Base-by-base conservation (phyloP, 2,113 vertebrate genomes). In the Saccopteryx leptura region DNA sequence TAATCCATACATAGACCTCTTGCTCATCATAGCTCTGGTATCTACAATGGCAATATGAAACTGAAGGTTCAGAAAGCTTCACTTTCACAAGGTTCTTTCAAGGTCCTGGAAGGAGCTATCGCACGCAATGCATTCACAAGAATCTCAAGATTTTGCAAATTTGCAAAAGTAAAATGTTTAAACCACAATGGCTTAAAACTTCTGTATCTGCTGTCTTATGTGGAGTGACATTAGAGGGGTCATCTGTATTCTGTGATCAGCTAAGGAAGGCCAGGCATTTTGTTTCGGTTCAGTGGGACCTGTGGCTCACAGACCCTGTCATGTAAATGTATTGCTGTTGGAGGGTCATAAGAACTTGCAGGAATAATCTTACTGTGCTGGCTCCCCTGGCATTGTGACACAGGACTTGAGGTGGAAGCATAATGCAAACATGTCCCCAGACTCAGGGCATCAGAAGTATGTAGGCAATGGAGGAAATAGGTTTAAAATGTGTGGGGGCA, bases 131-230 rank as follows among this genome's bases (percentile, higher is more conserved):
- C 71, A 39, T 50, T 86, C 39, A 74, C 31, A 93, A 74, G 48
- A 79, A 79, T 21, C 31, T 48, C 71, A 87, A 39, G 12, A 50
- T 69, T 94, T 78, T n/a, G 5, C 8, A 71, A 83, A 82, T 39
- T 94, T 46, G 2, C 48, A 82, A 86, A 88, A 78, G n/a, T 31
- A 46, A 91, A 46, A 75, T 31, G 18, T 87, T 88, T 79, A 84
- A 92, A 68, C 14, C 11, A 33, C 46, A 72, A 33, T 5, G 48
- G 50, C 26, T 86, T 88, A 95, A 90, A 94, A 72, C 19, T 63
- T 61, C 15, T 39, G 33, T 46, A 56, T 85, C 66, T 84, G 50
- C 58, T 68, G 31, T 79, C 26, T 86, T n/a, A 24, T 76, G 28
- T 39, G 54, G n/a, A 2, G 21, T 68, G 84, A 65, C 33, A 10